Conservation (phyloP, 1,140 invertebrate species). For the Psix sp. region DNA sequence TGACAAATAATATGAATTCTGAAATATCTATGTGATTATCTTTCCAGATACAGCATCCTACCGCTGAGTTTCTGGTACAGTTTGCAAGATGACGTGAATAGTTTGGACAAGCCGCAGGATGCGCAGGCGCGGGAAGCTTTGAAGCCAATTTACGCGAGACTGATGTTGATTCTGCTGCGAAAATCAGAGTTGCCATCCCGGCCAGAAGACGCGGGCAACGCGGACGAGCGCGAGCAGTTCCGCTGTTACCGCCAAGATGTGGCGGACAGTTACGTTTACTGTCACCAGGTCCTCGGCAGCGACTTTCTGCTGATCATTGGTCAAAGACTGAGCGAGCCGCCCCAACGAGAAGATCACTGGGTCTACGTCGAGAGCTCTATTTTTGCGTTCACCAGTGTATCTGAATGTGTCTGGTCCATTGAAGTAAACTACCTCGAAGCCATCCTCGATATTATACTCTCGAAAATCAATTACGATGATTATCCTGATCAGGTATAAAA, state of each 20-base stretch:
- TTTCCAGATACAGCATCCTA: constrained; percentile 69
- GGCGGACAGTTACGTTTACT: constrained; percentile 92
- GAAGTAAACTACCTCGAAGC: constrained; percentile 81
- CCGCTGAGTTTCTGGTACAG: constrained; percentile 94
- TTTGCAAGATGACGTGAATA: constrained; percentile 85
- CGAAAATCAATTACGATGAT: constrained; percentile 81
- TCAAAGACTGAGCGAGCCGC: constrained; percentile 74
- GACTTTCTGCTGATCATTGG: constrained; percentile 83
- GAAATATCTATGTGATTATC: background rate
- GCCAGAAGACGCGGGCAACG: constrained; percentile 71
- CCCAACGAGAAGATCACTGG: constrained; percentile 75
- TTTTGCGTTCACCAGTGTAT: constrained; percentile 88
- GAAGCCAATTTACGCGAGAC: constrained; percentile 81
- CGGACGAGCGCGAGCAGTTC: constrained; percentile 90
- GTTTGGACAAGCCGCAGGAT: constrained; percentile 76
- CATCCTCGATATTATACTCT: constrained; percentile 82
- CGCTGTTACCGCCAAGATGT: constrained; percentile 94
- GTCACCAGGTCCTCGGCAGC: constrained; percentile 86
- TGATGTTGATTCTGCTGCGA: constrained; percentile 81
- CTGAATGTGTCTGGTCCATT: constrained; percentile 83
- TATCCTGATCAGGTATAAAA: constrained; percentile 69
- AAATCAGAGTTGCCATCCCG: constrained; percentile 80
- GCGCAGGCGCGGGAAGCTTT: constrained; percentile 76
- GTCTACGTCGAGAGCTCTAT: constrained; percentile 87
- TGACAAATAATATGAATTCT: too few relatives aligned